Evolutionary conservation across 2,888 invertebrate species (phyloP).

Genomic region (Cephus rjabovi): DNA sequence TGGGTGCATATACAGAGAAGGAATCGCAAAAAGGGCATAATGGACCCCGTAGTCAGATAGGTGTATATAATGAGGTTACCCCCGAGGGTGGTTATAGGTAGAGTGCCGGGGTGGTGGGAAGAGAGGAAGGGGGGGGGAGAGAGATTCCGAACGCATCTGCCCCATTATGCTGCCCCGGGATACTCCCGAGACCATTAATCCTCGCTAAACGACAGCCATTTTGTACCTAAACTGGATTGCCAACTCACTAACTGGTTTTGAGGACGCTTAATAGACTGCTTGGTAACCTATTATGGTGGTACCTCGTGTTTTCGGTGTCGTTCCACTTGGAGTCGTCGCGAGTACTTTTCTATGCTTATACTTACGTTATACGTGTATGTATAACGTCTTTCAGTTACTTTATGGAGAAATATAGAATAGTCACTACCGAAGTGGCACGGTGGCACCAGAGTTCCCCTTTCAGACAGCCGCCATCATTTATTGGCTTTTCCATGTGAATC

Average conservation of each 20-base stretch:
- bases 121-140: conserved; percentile 22
- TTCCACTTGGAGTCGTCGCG: conserved; percentile 35
- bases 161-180: conserved; percentile 62
- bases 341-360: too few relatives aligned
- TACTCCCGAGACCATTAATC: conserved; percentile 65
- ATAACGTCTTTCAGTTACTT: too few relatives aligned
- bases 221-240: conserved; percentile 68
- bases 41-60: conserved; percentile 59
- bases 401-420: too few relatives aligned
- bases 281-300: conserved; percentile 58
- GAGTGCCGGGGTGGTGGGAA: conserved; percentile 22
- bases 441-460: too few relatives aligned
- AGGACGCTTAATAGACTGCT: conserved; percentile 62
- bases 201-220: conserved; percentile 67
- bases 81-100: conserved; percentile 17
- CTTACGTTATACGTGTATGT: too few relatives aligned
- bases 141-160: conserved; percentile 60
- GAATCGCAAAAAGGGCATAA: conserved; percentile 60
- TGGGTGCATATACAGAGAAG: conserved; percentile 18
- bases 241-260: conserved; percentile 66
- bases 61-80: conserved; percentile 62
- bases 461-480: too few relatives aligned
- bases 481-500: too few relatives aligned
- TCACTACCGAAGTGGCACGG: too few relatives aligned
- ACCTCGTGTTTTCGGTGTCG: conserved; percentile 55